Percentiles rank a stretch among this genome's conserved stretches.
These are phyloP conservation scores for Sycobia sp. DNA, from an alignment of 1,140 invertebrate genomes.

Conservation along the genomic window DNA sequence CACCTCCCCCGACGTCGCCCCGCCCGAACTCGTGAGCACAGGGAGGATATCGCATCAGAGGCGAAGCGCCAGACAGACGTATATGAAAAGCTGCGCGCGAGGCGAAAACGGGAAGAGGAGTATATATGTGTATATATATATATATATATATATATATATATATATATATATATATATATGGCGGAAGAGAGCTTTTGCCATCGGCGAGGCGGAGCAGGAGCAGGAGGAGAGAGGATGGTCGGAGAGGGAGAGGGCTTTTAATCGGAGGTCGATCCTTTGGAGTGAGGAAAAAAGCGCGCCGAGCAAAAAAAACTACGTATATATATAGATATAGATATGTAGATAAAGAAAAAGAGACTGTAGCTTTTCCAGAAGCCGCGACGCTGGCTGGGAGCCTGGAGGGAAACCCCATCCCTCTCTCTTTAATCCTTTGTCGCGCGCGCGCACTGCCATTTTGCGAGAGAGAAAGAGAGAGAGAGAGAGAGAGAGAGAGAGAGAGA, in stretches of 20 bases:
- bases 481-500: background rate
- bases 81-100: background rate
- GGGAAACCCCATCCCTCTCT: too few relatives aligned
- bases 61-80: background rate
- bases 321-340: too few relatives aligned
- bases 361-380: background rate
- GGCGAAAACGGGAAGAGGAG: background rate
- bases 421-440: too few relatives aligned
- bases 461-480: background rate
- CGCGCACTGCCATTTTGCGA: too few relatives aligned
- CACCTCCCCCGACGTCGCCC: too few relatives aligned
- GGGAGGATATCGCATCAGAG: background rate
- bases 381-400: too few relatives aligned
- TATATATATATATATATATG: too few relatives aligned
- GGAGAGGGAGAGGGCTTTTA: constrained; percentile 17
- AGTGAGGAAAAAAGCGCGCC: background rate
- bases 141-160: too few relatives aligned
- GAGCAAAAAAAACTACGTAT: too few relatives aligned
- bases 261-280: constrained; percentile 11
- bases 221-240: too few relatives aligned
- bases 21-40: too few relatives aligned
- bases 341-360: background rate
- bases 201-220: background rate
- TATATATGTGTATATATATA: too few relatives aligned
- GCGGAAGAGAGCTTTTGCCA: background rate